Evolutionary conservation across 2,888 invertebrate genomes (phyloP).

Genomic region (Synergus umbraculus): DNA sequence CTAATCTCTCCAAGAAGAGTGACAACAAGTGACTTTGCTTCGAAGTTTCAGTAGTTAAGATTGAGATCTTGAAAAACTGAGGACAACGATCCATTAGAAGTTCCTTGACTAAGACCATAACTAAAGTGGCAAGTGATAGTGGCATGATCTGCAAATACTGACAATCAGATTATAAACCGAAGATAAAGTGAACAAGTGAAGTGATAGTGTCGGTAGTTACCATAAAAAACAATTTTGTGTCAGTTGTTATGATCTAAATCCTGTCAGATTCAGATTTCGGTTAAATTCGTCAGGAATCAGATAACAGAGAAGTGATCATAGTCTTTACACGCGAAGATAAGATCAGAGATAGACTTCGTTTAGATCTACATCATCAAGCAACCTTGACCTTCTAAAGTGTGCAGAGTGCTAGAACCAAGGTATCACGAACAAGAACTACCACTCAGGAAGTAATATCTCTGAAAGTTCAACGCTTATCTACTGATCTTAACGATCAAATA

Average conservation of each 20-base stretch:
- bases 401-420: too few relatives aligned
- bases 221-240: neutral
- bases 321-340: neutral
- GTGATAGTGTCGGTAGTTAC: neutral
- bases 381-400: neutral
- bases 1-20: neutral
- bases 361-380: neutral
- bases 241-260: neutral
- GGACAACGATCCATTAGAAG: too few relatives aligned
- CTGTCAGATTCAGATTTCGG: neutral
- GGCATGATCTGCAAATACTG: neutral
- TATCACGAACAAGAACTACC: neutral
- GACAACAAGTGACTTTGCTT: neutral
- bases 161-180: neutral
- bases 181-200: neutral
- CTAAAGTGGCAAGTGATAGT: neutral
- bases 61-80: neutral
- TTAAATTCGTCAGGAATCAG: too few relatives aligned
- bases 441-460: conserved; percentile 8
- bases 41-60: neutral
- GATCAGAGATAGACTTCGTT: neutral
- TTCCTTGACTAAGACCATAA: neutral
- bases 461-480: neutral
- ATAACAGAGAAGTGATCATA: neutral
- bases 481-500: conserved; percentile 3